phyloP scores from a whole-genome alignment of 2,113 vertebrate species.

The Columbina picui region DNA sequence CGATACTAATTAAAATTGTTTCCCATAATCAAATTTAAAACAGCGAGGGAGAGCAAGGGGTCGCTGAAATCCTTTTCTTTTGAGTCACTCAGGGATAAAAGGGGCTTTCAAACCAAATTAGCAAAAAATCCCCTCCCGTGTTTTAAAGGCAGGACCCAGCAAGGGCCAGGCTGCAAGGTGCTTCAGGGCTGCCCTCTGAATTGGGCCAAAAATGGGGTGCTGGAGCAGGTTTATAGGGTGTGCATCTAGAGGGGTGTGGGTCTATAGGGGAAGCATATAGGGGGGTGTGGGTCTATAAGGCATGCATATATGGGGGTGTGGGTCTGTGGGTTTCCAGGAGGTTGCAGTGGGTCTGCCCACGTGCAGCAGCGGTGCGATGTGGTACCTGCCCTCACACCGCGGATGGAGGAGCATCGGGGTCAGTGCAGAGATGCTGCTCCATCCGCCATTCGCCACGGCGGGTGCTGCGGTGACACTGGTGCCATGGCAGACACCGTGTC shows the following conservation, averaged over 20 bases:
- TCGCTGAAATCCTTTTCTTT: background rate
- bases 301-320: background rate
- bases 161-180: background rate
- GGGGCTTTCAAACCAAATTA: background rate
- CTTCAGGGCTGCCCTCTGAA: background rate
- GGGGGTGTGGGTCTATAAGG: background rate
- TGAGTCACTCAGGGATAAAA: background rate
- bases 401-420: background rate
- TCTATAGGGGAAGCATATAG: background rate
- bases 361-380: background rate
- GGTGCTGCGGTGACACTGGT: background rate
- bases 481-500: accelerated
- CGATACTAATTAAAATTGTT: slow-evolving; percentile 55
- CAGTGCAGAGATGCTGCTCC: background rate
- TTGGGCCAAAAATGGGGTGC: background rate
- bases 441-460: accelerated
- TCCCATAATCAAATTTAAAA: slow-evolving; percentile 46
- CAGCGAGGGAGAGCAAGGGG: background rate
- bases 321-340: background rate
- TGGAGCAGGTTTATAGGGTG: no score
- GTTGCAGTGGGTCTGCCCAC: background rate
- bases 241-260: no score
- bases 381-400: no score
- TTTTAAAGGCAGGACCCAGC: background rate
- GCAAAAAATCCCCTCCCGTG: background rate